These are phyloP conservation scores for Zaprionus inermis DNA, from an alignment of 1,140 invertebrate genomes.

Conservation along the genomic window DNA sequence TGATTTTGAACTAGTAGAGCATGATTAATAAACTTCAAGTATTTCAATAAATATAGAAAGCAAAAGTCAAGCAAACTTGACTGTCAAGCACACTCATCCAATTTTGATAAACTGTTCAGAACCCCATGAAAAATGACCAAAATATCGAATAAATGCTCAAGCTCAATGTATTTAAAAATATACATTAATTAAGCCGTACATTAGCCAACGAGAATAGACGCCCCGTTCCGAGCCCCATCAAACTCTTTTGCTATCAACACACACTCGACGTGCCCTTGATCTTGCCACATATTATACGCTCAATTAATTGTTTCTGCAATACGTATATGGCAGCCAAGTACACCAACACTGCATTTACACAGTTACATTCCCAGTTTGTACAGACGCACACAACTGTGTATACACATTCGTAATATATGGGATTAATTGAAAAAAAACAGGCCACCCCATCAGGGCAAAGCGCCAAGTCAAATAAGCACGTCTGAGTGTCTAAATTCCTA, in stretches of 20 bases:
- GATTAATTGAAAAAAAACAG: slow-evolving; percentile 72
- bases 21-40: slow-evolving; percentile 22
- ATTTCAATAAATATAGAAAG: slow-evolving; percentile 5
- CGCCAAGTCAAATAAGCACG: slow-evolving; percentile 53
- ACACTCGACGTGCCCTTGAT: slow-evolving; percentile 39
- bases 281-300: slow-evolving; percentile 25
- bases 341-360: slow-evolving; percentile 30
- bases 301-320: slow-evolving; percentile 35
- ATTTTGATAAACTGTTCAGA: neutral
- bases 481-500: slow-evolving; percentile 36
- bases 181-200: slow-evolving; percentile 1
- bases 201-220: neutral
- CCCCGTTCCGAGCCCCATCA: neutral
- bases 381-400: slow-evolving; percentile 25
- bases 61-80: neutral
- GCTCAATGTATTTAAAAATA: neutral
- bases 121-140: neutral
- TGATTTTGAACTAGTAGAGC: slow-evolving; percentile 25
- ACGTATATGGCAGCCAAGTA: slow-evolving; percentile 18
- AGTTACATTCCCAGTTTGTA: slow-evolving; percentile 3
- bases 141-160: neutral
- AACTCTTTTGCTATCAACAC: slow-evolving; percentile 34
- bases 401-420: slow-evolving; percentile 53
- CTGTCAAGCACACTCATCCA: neutral
- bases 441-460: slow-evolving; percentile 30